Percentiles rank a stretch among this genome's conserved stretches.
These are phyloP conservation scores for Trissolcus japonicus DNA, from an alignment of 2,888 invertebrate genomes.

Conservation along the genomic window DNA sequence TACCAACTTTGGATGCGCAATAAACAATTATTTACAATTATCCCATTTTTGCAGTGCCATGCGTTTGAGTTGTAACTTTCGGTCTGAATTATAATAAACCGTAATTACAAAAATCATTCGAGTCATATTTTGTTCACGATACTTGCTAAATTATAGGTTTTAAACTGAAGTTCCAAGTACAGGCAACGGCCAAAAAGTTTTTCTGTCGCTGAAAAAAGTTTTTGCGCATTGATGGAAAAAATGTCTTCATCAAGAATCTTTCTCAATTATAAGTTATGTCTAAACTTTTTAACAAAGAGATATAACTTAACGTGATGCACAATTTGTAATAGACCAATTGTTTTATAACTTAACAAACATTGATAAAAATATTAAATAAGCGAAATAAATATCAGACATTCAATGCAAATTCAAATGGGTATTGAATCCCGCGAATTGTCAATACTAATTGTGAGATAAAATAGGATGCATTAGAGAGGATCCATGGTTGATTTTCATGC, in stretches of 20 bases:
- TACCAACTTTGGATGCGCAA: not conserved
- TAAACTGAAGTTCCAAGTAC: constrained; percentile 15
- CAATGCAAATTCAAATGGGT: constrained; percentile 3
- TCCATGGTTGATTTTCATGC: constrained; percentile 17
- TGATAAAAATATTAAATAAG: no score
- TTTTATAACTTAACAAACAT: no score
- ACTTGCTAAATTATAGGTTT: constrained; percentile 46
- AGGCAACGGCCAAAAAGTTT: constrained; percentile 15
- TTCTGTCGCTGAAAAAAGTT: constrained; percentile 1
- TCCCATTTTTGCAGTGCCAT: constrained; percentile 27
- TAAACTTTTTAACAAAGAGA: no score
- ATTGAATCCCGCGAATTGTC: constrained; percentile 13
- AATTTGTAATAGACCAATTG: no score
- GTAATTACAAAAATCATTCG: constrained; percentile 49
- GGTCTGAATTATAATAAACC: constrained; percentile 46
- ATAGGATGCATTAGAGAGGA: constrained; percentile 7
- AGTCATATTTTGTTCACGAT: constrained; percentile 42
- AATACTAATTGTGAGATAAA: constrained; percentile 22
- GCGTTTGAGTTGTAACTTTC: constrained; percentile 40
- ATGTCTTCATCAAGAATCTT: no score
- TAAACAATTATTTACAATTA: constrained; percentile 40
- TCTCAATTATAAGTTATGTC: no score
- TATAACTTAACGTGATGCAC: no score
- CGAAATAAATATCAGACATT: no score
- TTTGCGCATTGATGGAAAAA: not conserved